Percentiles rank a stretch among this genome's conserved stretches.
These are phyloP conservation scores for Pseudolaguvia tuberculata DNA, from an alignment of 2,113 vertebrate species.

Conservation along the genomic window DNA sequence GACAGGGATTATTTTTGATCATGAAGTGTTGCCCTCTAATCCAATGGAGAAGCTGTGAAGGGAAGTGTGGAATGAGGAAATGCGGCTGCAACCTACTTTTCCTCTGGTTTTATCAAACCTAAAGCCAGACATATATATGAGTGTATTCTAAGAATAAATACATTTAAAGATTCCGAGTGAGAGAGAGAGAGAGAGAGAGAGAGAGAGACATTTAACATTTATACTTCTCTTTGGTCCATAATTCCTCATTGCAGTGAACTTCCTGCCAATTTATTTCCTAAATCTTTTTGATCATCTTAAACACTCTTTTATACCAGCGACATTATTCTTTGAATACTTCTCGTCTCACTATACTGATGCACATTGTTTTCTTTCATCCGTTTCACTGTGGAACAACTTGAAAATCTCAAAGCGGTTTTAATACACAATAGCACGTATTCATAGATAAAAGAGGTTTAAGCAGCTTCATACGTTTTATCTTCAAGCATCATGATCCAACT, in stretches of 20 bases:
- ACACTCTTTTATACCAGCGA: constrained; percentile 54
- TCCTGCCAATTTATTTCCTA: constrained; percentile 60
- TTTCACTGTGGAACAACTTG: constrained; percentile 18
- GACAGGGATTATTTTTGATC: constrained; percentile 32
- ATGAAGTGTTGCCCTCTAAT: constrained; percentile 42
- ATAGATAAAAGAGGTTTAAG: constrained; percentile 14
- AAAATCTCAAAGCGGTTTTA: constrained; percentile 14
- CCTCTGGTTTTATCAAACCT: constrained; percentile 38
- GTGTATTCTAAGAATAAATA: constrained; percentile 44
- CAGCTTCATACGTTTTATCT: background rate
- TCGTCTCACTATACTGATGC: constrained; percentile 32
- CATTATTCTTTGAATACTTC: constrained; percentile 31
- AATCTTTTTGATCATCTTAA: constrained; percentile 62
- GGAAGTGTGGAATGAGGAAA: constrained; percentile 1
- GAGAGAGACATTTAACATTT: constrained; percentile 56
- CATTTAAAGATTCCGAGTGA: constrained; percentile 2
- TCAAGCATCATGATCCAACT: constrained; percentile 13
- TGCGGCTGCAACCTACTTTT: constrained; percentile 43
- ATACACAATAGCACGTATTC: constrained; percentile 14
- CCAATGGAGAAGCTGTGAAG: constrained; percentile 50
- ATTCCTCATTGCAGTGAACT: constrained; percentile 46
- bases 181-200: background rate
- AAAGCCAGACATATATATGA: constrained; percentile 49
- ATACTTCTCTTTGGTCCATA: constrained; percentile 55
- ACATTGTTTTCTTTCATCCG: constrained; percentile 26